phyloP scores from a whole-genome alignment of 2,797 vertebrate species.

The Hipposideros larvatus region DNA sequence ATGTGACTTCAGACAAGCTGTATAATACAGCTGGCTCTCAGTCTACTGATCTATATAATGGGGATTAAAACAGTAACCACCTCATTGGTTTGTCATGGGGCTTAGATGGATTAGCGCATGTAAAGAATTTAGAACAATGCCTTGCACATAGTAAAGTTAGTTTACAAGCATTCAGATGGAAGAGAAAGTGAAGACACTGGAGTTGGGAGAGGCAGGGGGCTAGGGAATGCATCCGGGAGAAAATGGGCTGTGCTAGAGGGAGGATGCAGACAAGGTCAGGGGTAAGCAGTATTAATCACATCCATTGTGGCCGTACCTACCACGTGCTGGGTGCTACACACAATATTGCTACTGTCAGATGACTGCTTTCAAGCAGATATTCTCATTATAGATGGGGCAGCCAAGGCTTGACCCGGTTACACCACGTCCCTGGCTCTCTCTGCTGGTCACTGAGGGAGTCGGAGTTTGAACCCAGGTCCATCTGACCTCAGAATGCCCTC shows the following conservation, averaged over 20 bases:
- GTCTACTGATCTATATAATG: background rate
- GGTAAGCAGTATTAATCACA: background rate
- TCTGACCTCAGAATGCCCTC: background rate
- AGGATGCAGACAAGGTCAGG: background rate
- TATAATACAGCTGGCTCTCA: background rate
- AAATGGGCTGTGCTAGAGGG: background rate
- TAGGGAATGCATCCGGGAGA: background rate
- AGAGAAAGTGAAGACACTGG: background rate
- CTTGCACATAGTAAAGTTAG: background rate
- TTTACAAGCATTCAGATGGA: background rate
- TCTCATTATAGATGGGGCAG: background rate
- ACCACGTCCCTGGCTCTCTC: background rate
- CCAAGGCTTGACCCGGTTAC: background rate
- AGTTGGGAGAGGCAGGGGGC: background rate
- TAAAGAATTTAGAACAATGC: background rate
- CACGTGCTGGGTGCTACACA: fast-evolving
- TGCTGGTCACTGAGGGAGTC: background rate
- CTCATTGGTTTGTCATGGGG: background rate
- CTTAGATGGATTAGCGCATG: background rate
- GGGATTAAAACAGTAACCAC: background rate
- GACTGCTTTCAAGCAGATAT: background rate
- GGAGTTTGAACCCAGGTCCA: background rate
- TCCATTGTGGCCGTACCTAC: fast-evolving
- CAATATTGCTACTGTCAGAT: background rate
- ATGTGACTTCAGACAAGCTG: background rate